Percentiles rank a stretch among this genome's conserved stretches.
Conservation (phyloP, 2,888 invertebrate species). For the Rhogogaster chlorosoma region DNA sequence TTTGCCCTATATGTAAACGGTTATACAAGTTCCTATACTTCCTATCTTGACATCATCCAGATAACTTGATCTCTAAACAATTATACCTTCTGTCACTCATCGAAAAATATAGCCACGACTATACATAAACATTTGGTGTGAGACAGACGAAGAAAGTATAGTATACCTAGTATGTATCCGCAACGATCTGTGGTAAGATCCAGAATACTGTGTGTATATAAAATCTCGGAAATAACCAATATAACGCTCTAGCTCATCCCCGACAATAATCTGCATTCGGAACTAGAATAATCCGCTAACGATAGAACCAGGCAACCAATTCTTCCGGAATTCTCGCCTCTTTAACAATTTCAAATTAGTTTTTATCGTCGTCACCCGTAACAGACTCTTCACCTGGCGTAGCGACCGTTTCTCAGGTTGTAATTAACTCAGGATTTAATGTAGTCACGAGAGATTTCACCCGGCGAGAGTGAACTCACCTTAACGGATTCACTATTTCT, state of each 20-base stretch:
- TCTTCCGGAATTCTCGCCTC: neutral
- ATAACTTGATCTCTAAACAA: slow-evolving; percentile 22
- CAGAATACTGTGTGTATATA: neutral
- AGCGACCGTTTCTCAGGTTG: slow-evolving; percentile 9
- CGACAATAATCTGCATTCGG: slow-evolving; percentile 2
- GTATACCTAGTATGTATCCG: neutral
- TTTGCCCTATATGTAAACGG: slow-evolving; percentile 5
- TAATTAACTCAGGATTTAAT: slow-evolving; percentile 37
- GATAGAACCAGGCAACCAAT: neutral
- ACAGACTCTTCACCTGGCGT: neutral
- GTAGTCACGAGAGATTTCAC: slow-evolving; percentile 26
- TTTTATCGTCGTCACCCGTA: neutral
- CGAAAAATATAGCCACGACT: slow-evolving; percentile 10
- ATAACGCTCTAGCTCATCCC: neutral
- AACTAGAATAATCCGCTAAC: neutral
- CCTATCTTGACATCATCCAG: slow-evolving; percentile 22
- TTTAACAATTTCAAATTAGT: neutral
- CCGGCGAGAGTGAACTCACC: slow-evolving; percentile 33
- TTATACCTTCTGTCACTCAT: slow-evolving; percentile 20
- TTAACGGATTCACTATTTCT: slow-evolving; percentile 39
- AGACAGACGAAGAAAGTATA: slow-evolving; percentile 9
- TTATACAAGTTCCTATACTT: neutral
- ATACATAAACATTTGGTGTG: neutral
- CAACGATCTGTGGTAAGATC: neutral
- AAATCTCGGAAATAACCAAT: neutral